Base-by-base conservation (phyloP, 2,888 invertebrate genomes). In the Petrophora chlorosata region DNA sequence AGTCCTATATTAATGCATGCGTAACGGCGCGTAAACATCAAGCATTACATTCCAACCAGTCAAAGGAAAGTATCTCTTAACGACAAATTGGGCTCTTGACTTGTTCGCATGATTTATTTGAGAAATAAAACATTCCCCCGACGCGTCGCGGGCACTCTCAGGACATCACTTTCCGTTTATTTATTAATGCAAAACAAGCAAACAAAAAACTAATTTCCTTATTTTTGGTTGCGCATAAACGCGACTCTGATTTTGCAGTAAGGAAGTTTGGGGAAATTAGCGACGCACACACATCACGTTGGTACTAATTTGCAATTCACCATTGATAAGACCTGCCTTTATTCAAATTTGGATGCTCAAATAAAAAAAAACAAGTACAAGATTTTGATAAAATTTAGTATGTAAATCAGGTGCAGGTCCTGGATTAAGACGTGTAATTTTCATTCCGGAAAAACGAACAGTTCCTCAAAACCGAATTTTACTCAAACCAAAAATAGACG, bases 131-230 rank as follows among this genome's bases (percentile, higher is more conserved):
- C 28, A 39, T 33, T 19, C 34, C 5, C 19, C 33, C 12, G 3
- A 12, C 14, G 7, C 49, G 30, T 28, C 38, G n/a, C 17, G 28
- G 34, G 9, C 39, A 23, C 17, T 29, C 22, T 36, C 14, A 47
- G 30, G 42, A 39, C 49, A 43, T 50, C 43, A 44, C 34, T 44
- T 43, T 33, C 7, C 49, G 49, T 50, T 44, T 50, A 44, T 43
- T 34, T 50, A 50, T 50, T 50, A 34, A 39, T 43, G 43, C 38
- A 43, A 42, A 47, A 42, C 36, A 42, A 44, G 23, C 49, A 43
- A 39, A 49, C 43, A 40, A 43, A 42, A 48, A 50, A 39, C 43
- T 44, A 44, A 50, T 50, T 50, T 50, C 49, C 49, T 43, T 40
- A 34, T 39, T 33, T 50, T 50, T 33, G 13, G 26, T 8, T 17